Evolutionary conservation across 2,797 vertebrate species (phyloP).

Genomic region (Poecilia velifera): DNA sequence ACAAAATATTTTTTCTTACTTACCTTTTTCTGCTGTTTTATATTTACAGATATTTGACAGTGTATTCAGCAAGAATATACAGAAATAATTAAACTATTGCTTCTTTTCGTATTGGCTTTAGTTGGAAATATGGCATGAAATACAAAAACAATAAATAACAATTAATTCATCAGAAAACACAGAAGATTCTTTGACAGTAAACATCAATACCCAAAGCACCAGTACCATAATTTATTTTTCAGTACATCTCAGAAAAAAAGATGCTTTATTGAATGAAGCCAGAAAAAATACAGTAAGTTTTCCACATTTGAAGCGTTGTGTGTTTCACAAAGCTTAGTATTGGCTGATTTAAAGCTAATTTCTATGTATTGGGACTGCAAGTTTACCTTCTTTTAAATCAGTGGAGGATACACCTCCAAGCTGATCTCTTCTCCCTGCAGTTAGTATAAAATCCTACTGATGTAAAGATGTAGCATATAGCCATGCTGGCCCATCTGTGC

Average conservation of each 20-base stretch:
- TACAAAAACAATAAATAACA: background rate
- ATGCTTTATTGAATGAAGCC: background rate
- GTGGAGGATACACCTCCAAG: constrained; percentile 1
- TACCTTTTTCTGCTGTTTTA: background rate
- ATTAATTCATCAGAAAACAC: background rate
- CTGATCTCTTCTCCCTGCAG: constrained; percentile 6
- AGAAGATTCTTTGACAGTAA: background rate
- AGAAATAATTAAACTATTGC: background rate
- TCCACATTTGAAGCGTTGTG: background rate
- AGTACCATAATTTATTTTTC: background rate
- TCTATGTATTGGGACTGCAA: background rate
- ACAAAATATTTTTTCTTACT: background rate
- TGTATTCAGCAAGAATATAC: background rate
- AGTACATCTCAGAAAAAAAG: background rate
- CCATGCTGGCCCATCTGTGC: constrained; percentile 47
- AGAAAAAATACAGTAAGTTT: background rate
- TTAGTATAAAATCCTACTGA: constrained; percentile 39
- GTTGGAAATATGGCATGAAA: background rate
- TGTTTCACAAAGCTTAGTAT: background rate
- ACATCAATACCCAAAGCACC: background rate
- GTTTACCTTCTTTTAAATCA: constrained; percentile 1
- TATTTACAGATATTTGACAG: background rate
- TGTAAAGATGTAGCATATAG: constrained; percentile 50
- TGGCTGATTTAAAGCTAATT: background rate
- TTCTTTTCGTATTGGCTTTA: background rate